phyloP scores from a whole-genome alignment of 1,140 invertebrate species.

The Philotrypesis tridentata region DNA sequence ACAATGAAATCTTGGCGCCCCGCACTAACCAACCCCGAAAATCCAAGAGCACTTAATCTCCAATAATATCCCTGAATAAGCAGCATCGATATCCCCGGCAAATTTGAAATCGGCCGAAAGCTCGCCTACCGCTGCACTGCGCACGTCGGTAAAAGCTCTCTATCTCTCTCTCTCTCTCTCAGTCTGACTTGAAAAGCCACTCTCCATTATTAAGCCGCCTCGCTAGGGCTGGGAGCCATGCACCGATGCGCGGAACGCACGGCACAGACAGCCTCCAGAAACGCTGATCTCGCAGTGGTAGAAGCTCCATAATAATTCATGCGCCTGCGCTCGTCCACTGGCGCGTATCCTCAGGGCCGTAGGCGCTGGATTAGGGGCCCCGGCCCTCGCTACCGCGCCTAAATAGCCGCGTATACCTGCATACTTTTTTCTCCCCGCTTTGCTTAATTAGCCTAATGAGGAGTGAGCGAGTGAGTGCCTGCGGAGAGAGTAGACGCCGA shows the following conservation, averaged over 20 bases:
- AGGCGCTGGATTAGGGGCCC: neutral
- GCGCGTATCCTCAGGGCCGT: neutral
- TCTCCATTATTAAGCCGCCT: slow-evolving; percentile 2
- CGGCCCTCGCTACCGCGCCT: no score
- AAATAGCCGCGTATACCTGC: no score
- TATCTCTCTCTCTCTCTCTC: neutral
- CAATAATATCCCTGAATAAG: neutral
- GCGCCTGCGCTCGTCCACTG: neutral
- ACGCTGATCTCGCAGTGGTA: neutral
- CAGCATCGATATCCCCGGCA: neutral
- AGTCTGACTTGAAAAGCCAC: neutral
- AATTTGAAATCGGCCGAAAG: neutral
- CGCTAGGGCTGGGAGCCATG: neutral
- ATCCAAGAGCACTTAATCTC: neutral
- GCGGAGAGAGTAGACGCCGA: neutral
- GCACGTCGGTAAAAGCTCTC: neutral
- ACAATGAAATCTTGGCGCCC: no score
- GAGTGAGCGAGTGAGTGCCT: no score
- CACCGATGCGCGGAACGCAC: no score
- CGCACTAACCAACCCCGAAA: neutral
- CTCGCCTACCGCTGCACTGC: neutral
- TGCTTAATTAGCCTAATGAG: neutral
- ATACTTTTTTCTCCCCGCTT: neutral
- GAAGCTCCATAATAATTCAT: slow-evolving; percentile 24
- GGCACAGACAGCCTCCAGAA: neutral